Conservation (phyloP, 2,113 vertebrate genomes). For the Etia nguti region DNA sequence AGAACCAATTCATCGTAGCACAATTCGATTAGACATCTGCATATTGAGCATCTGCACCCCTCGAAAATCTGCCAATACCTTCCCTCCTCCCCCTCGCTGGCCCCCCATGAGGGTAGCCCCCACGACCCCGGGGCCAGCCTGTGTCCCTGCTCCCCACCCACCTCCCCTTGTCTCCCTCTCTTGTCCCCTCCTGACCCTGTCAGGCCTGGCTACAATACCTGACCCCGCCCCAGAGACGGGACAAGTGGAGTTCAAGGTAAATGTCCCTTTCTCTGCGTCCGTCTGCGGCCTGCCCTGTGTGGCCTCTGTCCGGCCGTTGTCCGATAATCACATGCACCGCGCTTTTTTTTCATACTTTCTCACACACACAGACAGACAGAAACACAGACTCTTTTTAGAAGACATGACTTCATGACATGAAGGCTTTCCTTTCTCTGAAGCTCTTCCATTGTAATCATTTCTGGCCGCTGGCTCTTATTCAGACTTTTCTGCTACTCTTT, state of each 20-base stretch:
- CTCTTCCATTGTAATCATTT: conserved; percentile 13
- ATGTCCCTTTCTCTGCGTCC: conserved; percentile 44
- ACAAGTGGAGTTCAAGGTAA: conserved; percentile 76
- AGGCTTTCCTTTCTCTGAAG: conserved; percentile 23
- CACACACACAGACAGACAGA: conserved; percentile 27
- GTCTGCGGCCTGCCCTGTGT: conserved; percentile 39
- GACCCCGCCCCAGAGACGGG: conserved; percentile 62
- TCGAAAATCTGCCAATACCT: conserved; percentile 67
- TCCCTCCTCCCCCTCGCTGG: conserved; percentile 18
- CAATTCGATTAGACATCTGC: conserved; percentile 78
- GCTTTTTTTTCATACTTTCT: conserved; percentile 41
- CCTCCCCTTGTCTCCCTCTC: conserved; percentile 26
- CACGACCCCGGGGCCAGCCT: conserved; percentile 56
- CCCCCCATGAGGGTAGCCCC: conserved; percentile 50
- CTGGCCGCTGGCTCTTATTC: conserved; percentile 19
- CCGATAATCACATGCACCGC: conserved; percentile 61
- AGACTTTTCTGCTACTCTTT: conserved; percentile 33
- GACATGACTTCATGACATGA: conserved; percentile 5
- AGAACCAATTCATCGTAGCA: conserved; percentile 65
- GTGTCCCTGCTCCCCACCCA: conserved; percentile 20
- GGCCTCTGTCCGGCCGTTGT: conserved; percentile 14
- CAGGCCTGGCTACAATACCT: conserved; percentile 60
- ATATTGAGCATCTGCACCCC: conserved; percentile 78
- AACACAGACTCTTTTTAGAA: neutral
- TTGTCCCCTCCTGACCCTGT: conserved; percentile 57